Percentiles rank a stretch among this genome's conserved stretches.
These are phyloP conservation scores for Pteria penguin DNA, from an alignment of 2,888 invertebrate genomes.

Conservation along the genomic window DNA sequence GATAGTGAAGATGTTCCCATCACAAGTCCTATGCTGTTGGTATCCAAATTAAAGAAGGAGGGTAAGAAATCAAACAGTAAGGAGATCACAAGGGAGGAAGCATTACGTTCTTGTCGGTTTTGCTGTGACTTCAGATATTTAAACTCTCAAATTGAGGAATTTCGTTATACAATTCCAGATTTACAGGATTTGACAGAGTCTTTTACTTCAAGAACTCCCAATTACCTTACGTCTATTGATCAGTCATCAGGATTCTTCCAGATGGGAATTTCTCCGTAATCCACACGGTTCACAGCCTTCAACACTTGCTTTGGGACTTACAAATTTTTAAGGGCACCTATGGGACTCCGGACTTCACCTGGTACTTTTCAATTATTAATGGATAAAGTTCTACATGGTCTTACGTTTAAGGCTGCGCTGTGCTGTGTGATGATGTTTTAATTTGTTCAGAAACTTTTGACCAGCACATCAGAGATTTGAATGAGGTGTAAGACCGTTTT, in stretches of 20 bases:
- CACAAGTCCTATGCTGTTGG: conserved; percentile 40
- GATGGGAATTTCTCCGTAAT: conserved; percentile 17
- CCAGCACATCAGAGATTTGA: conserved; percentile 34
- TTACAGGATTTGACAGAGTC: conserved; percentile 19
- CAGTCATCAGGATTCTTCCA: conserved; percentile 37
- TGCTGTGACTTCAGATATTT: conserved; percentile 27
- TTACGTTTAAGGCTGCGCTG: conserved; percentile 34
- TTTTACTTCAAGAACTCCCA: conserved; percentile 4
- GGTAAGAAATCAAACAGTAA: background rate
- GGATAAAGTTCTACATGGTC: conserved; percentile 33
- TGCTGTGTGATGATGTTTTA: conserved; percentile 40
- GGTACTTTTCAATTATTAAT: conserved; percentile 38
- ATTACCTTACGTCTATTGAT: conserved; percentile 23
- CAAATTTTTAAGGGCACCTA: conserved; percentile 35
- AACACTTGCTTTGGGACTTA: conserved; percentile 29
- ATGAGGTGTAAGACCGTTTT: conserved; percentile 34
- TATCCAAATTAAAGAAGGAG: conserved; percentile 30
- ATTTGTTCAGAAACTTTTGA: conserved; percentile 23
- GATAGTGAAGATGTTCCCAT: conserved; percentile 36
- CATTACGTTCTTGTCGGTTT: conserved; percentile 21
- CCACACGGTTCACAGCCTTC: conserved; percentile 27
- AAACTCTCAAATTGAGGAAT: conserved; percentile 22
- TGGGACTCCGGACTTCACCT: conserved; percentile 35
- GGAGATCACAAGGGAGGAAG: conserved; percentile 14
- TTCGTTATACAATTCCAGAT: conserved; percentile 20